These are phyloP conservation scores for Endotricha flammealis DNA, from an alignment of 2,888 invertebrate species.

Conservation along the genomic window DNA sequence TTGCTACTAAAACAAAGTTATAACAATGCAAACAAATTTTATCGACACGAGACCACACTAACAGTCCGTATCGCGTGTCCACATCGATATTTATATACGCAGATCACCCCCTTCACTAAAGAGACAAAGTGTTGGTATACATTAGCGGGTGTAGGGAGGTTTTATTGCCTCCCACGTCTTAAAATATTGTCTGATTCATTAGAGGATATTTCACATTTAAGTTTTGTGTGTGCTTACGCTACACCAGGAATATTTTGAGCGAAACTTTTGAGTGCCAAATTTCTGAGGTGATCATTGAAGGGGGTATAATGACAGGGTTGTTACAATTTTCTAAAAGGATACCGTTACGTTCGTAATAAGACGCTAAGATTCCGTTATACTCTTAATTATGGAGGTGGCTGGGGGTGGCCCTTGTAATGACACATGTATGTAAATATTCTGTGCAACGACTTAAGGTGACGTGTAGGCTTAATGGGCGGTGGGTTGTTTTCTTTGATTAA, in stretches of 20 bases:
- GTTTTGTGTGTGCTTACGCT: conserved; percentile 67
- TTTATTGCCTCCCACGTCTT: conserved; percentile 74
- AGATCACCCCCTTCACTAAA: conserved; percentile 60
- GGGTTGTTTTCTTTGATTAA: conserved; percentile 78
- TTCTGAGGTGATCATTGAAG: conserved; percentile 63
- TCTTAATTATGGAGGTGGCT: conserved; percentile 70
- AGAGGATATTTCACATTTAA: conserved; percentile 77
- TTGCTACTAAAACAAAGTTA: no score
- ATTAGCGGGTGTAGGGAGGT: conserved; percentile 66
- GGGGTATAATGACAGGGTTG: conserved; percentile 61
- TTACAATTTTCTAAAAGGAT: conserved; percentile 78
- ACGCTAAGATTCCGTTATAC: conserved; percentile 78
- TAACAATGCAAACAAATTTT: conserved; percentile 6
- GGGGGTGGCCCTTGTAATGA: conserved; percentile 59
- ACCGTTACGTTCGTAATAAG: conserved; percentile 77
- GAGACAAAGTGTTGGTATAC: conserved; percentile 72
- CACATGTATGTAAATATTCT: conserved; percentile 78
- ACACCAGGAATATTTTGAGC: conserved; percentile 47
- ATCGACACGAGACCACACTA: conserved; percentile 23
- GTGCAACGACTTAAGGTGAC: conserved; percentile 71
- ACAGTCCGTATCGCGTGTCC: conserved; percentile 37
- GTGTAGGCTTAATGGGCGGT: conserved; percentile 69
- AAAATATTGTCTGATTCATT: conserved; percentile 79
- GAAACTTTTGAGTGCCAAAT: conserved; percentile 55
- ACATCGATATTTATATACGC: conserved; percentile 71